phyloP scores from a whole-genome alignment of 1,140 invertebrate species.

The Cephus cinctus region DNA sequence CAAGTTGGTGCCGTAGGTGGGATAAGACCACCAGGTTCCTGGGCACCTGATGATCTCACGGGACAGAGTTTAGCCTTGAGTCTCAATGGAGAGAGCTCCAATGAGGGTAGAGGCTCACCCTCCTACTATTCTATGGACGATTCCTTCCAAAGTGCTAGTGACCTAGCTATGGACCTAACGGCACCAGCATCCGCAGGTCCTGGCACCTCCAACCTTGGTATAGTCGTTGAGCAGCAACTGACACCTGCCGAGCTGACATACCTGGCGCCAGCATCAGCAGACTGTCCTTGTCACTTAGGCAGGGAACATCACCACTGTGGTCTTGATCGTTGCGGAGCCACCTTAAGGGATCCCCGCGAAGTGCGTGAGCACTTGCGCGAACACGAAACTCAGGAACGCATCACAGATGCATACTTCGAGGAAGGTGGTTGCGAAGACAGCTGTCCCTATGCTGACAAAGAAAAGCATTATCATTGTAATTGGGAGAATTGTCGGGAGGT shows the following conservation, averaged over 20 bases:
- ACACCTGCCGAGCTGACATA: conserved; percentile 38
- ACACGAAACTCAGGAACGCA: conserved; percentile 83
- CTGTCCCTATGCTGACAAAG: conserved; percentile 75
- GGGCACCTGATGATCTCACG: conserved; percentile 35
- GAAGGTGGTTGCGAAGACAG: conserved; percentile 67
- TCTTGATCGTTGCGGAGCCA: conserved; percentile 45
- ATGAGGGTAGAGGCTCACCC: conserved; percentile 54
- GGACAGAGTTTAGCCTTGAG: conserved; percentile 44
- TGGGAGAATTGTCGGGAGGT: conserved; percentile 86
- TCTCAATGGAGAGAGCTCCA: conserved; percentile 55
- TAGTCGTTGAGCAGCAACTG: conserved; percentile 29
- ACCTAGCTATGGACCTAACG: conserved; percentile 51
- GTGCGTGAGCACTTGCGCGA: conserved; percentile 82
- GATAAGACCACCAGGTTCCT: conserved; percentile 28
- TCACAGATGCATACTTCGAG: conserved; percentile 79
- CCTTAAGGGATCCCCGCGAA: conserved; percentile 53
- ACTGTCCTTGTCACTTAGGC: conserved; percentile 43
- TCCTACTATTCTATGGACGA: conserved; percentile 52
- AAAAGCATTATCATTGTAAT: conserved; percentile 86
- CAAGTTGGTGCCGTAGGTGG: conserved; percentile 48
- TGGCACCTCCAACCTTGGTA: no score
- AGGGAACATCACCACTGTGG: conserved; percentile 51
- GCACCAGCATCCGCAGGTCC: conserved; percentile 26
- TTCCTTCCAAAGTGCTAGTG: conserved; percentile 51
- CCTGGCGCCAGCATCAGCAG: conserved; percentile 32